Percentiles rank a stretch among this genome's conserved stretches.
Evolutionary conservation across 1,140 invertebrate species (phyloP).

Genomic region (Melitaea cinxia): DNA sequence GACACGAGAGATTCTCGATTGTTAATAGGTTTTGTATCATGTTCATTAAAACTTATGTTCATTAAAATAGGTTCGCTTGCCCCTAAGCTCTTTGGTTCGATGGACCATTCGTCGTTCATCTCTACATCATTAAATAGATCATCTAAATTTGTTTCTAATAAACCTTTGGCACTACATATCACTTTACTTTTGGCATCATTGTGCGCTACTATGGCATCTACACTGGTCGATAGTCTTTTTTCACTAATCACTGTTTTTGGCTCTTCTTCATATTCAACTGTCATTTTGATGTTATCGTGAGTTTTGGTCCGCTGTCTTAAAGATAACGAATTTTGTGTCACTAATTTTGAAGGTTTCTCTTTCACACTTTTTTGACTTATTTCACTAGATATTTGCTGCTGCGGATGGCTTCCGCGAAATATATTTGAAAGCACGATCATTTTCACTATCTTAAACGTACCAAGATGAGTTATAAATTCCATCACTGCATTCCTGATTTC

Average conservation of each 20-base stretch:
- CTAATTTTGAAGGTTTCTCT: conserved; percentile 49
- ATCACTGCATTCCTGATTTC: conserved; percentile 78
- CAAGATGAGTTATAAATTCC: conserved; percentile 70
- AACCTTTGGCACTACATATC: conserved; percentile 80
- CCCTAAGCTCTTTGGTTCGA: conserved; percentile 69
- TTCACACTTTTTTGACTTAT: conserved; percentile 47
- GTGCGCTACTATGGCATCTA: conserved; percentile 64
- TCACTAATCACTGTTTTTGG: conserved; percentile 50
- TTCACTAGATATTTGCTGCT: conserved; percentile 53
- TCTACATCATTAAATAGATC: conserved; percentile 72
- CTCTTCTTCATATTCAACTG: conserved; percentile 45
- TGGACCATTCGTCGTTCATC: conserved; percentile 52
- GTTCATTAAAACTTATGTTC: conserved; percentile 58
- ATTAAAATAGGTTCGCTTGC: conserved; percentile 70
- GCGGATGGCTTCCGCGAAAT: conserved; percentile 64
- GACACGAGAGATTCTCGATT: conserved; percentile 67
- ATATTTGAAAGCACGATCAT: conserved; percentile 77
- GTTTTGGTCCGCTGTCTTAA: conserved; percentile 67
- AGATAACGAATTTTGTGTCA: conserved; percentile 63
- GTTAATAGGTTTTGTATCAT: conserved; percentile 39
- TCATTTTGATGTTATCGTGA: conserved; percentile 52
- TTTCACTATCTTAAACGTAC: conserved; percentile 73
- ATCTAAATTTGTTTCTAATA: conserved; percentile 80
- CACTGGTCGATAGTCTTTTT: conserved; percentile 67
- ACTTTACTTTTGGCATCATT: conserved; percentile 70